Evolutionary conservation across 2,113 vertebrate genomes (phyloP), one percentile per base, ranked within the genome.

Genomic region (Stigmatopora nigra): DNA sequence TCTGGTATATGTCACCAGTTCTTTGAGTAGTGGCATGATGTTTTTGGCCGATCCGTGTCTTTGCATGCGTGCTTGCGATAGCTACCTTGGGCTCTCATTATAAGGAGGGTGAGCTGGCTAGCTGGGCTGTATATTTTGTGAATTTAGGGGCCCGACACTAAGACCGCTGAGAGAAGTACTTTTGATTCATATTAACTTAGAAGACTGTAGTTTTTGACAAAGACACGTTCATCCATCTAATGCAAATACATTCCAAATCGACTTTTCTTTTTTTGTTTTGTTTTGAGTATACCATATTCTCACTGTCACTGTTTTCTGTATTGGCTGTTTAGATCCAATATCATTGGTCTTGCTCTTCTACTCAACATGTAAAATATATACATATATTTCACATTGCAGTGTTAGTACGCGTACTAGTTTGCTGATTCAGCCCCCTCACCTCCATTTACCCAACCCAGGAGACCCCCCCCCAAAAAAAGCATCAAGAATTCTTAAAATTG

Each of bases 71-170:
- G 25, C 22, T 45, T 73, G 63, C 17, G 48, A 67, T 19, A 44
- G 25, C 31, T 38, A 31, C 8, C 44, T 57, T 38, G 82, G 80
- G 82, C 84, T 86, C 88, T 88, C 82, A 88, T 88, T 88, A 88
- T 31, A 64, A 61, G 62, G 51, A 70, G 73, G 68, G 73, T 72
- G 25, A 57, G 70, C 67, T 68, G 81, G 73, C 67, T 68, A 80
- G 73, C 49, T 60, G 22, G 67, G 65, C 25, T 53, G 64, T 38
- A 74, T 75, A 53, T 77, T 86, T 22, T 57, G 78, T 78, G 80
- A 74, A 71, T 63, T 67, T 61, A 56, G 70, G 76, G 66, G 74
- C 74, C 70, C 61, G 69, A 78, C 69, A 77, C 49, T 6, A 17
- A 36, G 14, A 41, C 52, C 64, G 38, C 59, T 53, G 61, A 45